Percentiles rank a stretch among this genome's conserved stretches.
phyloP scores from a whole-genome alignment of 2,113 vertebrate genomes.

The Coptodon rendalli region DNA sequence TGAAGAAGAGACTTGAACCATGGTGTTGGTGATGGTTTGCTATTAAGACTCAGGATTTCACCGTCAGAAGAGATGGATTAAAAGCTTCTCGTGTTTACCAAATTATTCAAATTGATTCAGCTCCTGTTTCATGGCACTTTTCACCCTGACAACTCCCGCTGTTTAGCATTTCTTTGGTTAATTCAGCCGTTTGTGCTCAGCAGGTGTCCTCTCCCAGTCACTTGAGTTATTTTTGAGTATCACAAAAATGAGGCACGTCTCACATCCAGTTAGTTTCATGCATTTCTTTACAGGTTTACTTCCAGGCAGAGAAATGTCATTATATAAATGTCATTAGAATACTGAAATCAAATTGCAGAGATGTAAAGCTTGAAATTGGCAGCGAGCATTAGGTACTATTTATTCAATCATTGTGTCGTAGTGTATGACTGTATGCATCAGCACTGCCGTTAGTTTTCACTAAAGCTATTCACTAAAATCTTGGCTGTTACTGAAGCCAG shows the following conservation, averaged over 20 bases:
- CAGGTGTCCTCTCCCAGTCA: not conserved
- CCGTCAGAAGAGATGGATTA: not conserved
- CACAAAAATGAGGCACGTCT: not conserved
- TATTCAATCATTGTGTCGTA: not conserved
- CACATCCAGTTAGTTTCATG: not conserved
- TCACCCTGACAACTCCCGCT: not conserved
- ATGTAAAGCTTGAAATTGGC: not conserved
- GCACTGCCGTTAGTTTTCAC: not conserved
- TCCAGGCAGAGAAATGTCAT: not conserved
- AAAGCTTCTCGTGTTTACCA: not conserved
- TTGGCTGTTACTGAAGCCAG: not conserved
- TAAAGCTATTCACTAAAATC: not conserved
- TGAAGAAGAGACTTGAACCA: not conserved
- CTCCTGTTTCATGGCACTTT: not conserved
- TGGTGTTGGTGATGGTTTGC: not conserved
- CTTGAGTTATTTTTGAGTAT: not conserved
- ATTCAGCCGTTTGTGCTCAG: not conserved
- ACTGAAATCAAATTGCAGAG: not conserved
- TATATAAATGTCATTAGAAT: not conserved
- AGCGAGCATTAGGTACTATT: not conserved
- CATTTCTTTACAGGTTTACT: not conserved
- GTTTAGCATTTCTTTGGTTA: not conserved
- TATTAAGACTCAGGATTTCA: not conserved
- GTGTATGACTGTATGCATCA: not conserved
- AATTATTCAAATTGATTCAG: not conserved